phyloP scores from a whole-genome alignment of 2,888 invertebrate species.

The Lithophane ornitopus region DNA sequence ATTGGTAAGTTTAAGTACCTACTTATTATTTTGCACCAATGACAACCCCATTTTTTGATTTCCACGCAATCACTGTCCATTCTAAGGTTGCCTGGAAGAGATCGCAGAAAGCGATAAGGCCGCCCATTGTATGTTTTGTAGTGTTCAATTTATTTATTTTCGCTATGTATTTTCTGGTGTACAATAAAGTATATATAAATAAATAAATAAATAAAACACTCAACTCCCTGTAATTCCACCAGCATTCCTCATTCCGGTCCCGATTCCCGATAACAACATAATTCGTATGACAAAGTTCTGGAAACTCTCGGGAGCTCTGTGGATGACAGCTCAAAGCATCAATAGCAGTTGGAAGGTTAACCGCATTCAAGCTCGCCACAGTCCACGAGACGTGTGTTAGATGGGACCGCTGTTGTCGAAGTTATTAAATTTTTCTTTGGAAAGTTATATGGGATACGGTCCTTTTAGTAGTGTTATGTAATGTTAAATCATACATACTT shows the following conservation, averaged over 20 bases:
- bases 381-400: conserved; percentile 4
- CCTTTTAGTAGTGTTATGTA: background rate
- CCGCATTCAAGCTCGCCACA: conserved; percentile 52
- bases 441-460: background rate
- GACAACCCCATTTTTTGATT: no score
- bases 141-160: no score
- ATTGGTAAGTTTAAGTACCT: no score
- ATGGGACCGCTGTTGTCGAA: conserved; percentile 2
- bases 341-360: conserved; percentile 60
- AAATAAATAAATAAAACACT: no score
- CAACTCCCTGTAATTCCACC: background rate
- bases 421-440: background rate
- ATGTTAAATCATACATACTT: background rate
- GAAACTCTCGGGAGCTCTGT: conserved; percentile 33
- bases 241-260: background rate
- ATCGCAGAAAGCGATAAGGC: no score
- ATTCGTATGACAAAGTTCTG: conserved; percentile 42
- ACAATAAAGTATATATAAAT: no score
- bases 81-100: no score
- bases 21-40: no score
- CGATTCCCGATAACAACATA: conserved; percentile 31
- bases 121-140: no score
- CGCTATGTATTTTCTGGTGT: no score
- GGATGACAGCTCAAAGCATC: conserved; percentile 58
- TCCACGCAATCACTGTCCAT: no score